Percentiles rank a stretch among this genome's conserved stretches.
phyloP scores from a whole-genome alignment of 2,113 vertebrate genomes.

The Lontra canadensis region DNA sequence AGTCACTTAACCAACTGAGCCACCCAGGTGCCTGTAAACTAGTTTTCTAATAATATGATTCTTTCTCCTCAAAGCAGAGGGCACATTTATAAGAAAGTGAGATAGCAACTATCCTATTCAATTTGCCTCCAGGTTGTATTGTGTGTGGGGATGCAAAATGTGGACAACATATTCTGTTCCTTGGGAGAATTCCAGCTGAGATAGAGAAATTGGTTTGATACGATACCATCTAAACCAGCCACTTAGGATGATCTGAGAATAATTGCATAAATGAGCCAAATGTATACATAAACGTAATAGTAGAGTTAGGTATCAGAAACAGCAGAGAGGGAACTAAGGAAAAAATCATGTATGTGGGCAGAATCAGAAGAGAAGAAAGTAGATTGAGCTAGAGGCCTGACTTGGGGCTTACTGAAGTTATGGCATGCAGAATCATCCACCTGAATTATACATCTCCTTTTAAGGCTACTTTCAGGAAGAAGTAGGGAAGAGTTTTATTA shows the following conservation, averaged over 20 bases:
- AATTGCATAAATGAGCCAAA: not conserved
- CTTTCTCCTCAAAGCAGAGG: not conserved
- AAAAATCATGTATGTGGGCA: not conserved
- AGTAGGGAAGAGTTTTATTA: not conserved
- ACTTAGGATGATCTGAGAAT: not conserved
- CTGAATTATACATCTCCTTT: not conserved
- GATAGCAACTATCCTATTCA: not conserved
- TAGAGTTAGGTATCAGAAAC: not conserved
- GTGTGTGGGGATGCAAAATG: not conserved
- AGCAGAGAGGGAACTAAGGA: not conserved
- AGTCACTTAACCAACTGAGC: too few relatives aligned
- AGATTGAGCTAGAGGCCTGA: not conserved
- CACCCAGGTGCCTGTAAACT: not conserved
- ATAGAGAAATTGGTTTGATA: not conserved
- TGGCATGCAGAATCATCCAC: not conserved
- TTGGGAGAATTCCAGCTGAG: not conserved
- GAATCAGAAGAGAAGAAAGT: constrained; percentile 6
- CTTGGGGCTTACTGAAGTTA: not conserved
- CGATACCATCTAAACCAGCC: not conserved
- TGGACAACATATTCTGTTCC: not conserved
- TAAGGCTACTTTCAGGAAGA: not conserved
- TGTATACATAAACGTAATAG: not conserved
- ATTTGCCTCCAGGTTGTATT: not conserved
- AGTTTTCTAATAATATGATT: constrained; percentile 17
- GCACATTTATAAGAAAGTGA: not conserved